Conservation (phyloP, 2,113 vertebrate species). For the Turdus rufiventris region DNA sequence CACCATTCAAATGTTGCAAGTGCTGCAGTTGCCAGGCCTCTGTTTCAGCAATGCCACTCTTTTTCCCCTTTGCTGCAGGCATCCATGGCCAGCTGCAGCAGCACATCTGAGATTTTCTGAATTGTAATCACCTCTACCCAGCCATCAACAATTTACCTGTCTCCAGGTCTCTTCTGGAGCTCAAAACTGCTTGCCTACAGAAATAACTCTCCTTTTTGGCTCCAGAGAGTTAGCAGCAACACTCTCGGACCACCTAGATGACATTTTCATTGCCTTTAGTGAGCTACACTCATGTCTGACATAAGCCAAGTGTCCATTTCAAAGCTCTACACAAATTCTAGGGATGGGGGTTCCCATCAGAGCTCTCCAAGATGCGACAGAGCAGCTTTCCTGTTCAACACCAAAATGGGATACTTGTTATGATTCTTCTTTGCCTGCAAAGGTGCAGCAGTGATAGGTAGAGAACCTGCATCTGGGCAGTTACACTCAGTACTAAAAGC, state of each 20-base stretch:
- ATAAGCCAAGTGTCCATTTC: rapidly evolving
- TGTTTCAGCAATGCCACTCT: not conserved
- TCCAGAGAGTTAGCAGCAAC: not conserved
- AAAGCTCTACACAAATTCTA: not conserved
- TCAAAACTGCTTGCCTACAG: not conserved
- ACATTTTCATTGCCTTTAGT: not conserved
- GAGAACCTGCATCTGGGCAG: not conserved
- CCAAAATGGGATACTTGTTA: not conserved
- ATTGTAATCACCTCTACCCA: not conserved
- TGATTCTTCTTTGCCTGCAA: not conserved
- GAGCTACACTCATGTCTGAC: not conserved
- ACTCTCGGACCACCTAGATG: not conserved
- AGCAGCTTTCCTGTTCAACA: not conserved
- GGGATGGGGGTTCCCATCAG: not conserved
- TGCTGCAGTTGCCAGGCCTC: rapidly evolving
- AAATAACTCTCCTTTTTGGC: not conserved
- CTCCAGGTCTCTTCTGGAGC: not conserved
- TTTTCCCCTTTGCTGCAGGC: not conserved
- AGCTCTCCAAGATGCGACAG: not conserved
- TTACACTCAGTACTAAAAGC: not conserved
- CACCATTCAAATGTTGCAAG: not conserved
- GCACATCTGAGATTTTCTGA: not conserved
- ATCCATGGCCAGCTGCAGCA: not conserved
- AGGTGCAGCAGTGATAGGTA: not conserved
- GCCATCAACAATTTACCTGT: not conserved